Evolutionary conservation across 2,797 vertebrate genomes (phyloP).

Genomic region (Pipistrellus kuhlii): DNA sequence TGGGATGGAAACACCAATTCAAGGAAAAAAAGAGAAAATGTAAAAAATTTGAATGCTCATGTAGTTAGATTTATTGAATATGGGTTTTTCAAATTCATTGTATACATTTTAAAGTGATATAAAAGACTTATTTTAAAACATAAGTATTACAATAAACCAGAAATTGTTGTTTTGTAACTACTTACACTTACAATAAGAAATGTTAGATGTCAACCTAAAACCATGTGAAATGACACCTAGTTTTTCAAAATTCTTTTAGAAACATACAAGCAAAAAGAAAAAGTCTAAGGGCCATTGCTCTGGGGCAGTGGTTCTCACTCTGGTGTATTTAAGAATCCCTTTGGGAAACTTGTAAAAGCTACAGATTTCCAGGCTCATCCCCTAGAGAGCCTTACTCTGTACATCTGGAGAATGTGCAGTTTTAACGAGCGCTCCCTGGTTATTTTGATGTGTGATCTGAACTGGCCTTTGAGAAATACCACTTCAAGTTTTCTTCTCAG

Average conservation of each 20-base stretch:
- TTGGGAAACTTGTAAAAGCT: slow-evolving; percentile 23
- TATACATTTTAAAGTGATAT: slow-evolving; percentile 40
- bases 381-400: not conserved
- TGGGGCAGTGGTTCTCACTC: slow-evolving; percentile 18
- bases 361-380: not conserved
- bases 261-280: slow-evolving; percentile 20
- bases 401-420: not conserved
- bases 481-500: slow-evolving; percentile 38
- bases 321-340: slow-evolving; percentile 46
- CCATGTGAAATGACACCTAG: not conserved
- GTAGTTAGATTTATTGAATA: slow-evolving; percentile 1
- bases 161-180: slow-evolving; percentile 47
- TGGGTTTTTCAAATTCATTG: not conserved
- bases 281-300: not conserved
- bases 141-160: slow-evolving; percentile 15
- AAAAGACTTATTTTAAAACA: slow-evolving; percentile 43
- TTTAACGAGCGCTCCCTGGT: slow-evolving; percentile 37
- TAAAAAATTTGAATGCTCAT: not conserved
- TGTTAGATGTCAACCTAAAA: slow-evolving; percentile 52
- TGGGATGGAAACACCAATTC: not conserved
- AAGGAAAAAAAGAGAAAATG: slow-evolving; percentile 34
- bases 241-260: slow-evolving; percentile 58
- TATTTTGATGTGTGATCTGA: slow-evolving; percentile 24
- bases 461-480: slow-evolving; percentile 46
- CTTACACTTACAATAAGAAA: slow-evolving; percentile 55